Conservation (phyloP, 2,113 vertebrate genomes). For the Peromyscus maniculatus region DNA sequence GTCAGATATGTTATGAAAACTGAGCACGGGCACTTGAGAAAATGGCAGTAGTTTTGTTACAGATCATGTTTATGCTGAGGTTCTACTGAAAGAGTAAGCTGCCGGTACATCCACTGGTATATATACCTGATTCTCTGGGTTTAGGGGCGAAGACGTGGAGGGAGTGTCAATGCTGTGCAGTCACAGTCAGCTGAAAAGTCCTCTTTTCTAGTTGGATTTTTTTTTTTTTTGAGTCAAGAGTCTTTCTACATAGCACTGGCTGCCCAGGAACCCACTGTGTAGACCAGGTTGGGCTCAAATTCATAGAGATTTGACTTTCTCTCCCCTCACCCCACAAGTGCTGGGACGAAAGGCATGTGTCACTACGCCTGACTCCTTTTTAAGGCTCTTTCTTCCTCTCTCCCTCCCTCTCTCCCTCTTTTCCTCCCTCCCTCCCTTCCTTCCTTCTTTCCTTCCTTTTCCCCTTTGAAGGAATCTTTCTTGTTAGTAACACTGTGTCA, state of each 20-base stretch:
- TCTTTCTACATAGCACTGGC: not conserved
- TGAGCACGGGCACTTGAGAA: not conserved
- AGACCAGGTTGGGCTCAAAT: not conserved
- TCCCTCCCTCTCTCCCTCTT: not conserved
- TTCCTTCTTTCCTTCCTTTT: not conserved
- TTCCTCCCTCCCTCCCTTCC: not conserved
- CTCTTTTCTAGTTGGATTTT: not conserved
- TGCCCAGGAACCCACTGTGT: not conserved
- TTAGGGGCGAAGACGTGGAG: not conserved
- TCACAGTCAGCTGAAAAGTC: not conserved
- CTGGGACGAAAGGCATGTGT: not conserved
- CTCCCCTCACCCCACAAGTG: not conserved
- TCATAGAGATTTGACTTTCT: not conserved
- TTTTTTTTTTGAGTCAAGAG: not conserved
- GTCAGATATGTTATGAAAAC: not conserved
- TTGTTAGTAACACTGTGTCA: not conserved
- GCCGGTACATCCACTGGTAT: not conserved
- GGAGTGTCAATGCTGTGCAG: not conserved
- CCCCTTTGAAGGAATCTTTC: not conserved
- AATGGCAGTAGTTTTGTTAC: not conserved
- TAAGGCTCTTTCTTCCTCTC: not conserved
- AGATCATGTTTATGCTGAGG: not conserved
- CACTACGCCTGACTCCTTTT: not conserved
- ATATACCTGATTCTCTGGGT: not conserved
- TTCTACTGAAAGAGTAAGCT: not conserved